Evolutionary conservation across 2,888 invertebrate genomes (phyloP).

Genomic region (Beris morrisii): DNA sequence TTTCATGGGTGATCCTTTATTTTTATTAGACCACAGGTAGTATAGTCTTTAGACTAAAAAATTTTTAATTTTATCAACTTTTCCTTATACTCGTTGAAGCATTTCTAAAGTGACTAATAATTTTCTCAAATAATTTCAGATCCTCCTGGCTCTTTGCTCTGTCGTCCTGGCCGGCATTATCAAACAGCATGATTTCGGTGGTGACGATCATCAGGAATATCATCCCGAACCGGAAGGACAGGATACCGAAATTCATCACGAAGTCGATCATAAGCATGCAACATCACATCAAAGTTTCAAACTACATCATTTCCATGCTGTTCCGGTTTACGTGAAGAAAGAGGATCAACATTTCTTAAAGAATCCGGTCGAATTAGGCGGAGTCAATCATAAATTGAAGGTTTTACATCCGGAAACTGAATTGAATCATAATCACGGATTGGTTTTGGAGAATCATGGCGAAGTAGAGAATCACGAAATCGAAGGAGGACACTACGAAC

Average conservation of each 20-base stretch:
- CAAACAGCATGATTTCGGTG: constrained; percentile 33
- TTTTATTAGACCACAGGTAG: too few relatives aligned
- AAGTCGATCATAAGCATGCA: constrained; percentile 66
- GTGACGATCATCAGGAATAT: constrained; percentile 47
- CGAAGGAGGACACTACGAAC: constrained; percentile 23
- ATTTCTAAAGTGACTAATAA: too few relatives aligned
- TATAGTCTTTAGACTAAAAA: too few relatives aligned
- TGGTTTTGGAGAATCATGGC: constrained; percentile 63
- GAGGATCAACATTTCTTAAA: constrained; percentile 67
- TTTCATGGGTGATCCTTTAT: too few relatives aligned
- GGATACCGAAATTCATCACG: constrained; percentile 61
- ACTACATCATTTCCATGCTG: constrained; percentile 70
- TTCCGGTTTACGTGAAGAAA: constrained; percentile 70
- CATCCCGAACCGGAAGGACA: constrained; percentile 54
- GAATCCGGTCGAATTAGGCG: constrained; percentile 67
- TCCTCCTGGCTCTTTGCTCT: constrained; percentile 33
- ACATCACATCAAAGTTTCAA: constrained; percentile 72
- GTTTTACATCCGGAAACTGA: constrained; percentile 64
- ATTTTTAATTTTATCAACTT: too few relatives aligned
- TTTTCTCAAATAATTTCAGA: constrained; percentile 23
- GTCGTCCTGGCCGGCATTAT: constrained; percentile 35
- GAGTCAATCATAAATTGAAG: constrained; percentile 63
- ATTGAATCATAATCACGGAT: constrained; percentile 62
- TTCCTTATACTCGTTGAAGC: too few relatives aligned
- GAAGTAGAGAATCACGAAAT: constrained; percentile 46